A percentile compares a stretch with the other conserved stretches of the same genome.
Evolutionary conservation across 2,797 vertebrate genomes (phyloP).

Genomic region (Coreius guichenoti): DNA sequence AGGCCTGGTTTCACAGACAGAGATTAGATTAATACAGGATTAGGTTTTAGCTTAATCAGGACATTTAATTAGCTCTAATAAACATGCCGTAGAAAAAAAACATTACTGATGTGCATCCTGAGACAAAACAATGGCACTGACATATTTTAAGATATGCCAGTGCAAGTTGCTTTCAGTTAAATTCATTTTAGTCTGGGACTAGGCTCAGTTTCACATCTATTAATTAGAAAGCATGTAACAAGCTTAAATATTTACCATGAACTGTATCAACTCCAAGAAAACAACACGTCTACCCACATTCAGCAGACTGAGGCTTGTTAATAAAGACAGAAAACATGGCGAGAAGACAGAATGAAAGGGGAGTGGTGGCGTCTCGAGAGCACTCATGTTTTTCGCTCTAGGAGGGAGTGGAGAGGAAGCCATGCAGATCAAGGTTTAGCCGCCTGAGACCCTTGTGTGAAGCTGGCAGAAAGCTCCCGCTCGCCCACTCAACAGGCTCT

Average conservation of each 20-base stretch:
- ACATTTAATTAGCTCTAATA: too few relatives aligned
- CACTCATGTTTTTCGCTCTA: neutral
- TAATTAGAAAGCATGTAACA: constrained; percentile 4
- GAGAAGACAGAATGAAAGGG: neutral
- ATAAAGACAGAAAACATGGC: constrained; percentile 34
- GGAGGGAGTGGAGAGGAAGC: constrained; percentile 24
- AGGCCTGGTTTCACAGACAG: too few relatives aligned
- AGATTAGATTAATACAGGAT: too few relatives aligned
- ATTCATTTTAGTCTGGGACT: neutral
- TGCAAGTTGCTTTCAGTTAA: neutral
- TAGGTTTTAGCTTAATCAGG: too few relatives aligned
- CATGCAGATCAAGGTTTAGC: constrained; percentile 20
- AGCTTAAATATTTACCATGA: neutral
- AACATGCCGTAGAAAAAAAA: too few relatives aligned
- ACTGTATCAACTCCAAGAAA: neutral
- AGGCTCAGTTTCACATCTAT: neutral
- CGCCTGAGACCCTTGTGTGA: constrained; percentile 18
- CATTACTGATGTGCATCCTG: neutral
- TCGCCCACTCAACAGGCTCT: constrained; percentile 1
- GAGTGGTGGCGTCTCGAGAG: neutral
- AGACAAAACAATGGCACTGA: too few relatives aligned
- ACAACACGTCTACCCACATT: neutral
- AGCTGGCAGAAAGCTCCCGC: neutral
- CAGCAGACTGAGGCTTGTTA: neutral
- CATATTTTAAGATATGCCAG: neutral